These are phyloP conservation scores for Theocolax elegans DNA, from an alignment of 1,140 invertebrate species.

Conservation along the genomic window DNA sequence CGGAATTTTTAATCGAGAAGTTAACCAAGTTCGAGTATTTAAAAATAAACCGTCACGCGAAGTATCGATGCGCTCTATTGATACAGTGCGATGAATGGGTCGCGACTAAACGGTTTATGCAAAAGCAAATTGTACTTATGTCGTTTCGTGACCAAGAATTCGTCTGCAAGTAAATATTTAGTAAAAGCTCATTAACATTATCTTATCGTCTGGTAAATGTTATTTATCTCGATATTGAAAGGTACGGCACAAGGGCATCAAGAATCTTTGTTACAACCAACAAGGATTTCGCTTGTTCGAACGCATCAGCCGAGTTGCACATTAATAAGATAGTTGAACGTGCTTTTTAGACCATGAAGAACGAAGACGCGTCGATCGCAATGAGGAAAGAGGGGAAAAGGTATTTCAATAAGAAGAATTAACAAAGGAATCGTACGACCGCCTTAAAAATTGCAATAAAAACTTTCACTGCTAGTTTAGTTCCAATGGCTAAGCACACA, in stretches of 20 bases:
- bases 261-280: neutral
- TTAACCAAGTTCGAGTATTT: no score
- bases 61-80: no score
- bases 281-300: neutral
- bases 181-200: no score
- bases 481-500: conserved; percentile 16
- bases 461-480: conserved; percentile 28
- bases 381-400: neutral
- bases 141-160: no score
- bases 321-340: neutral
- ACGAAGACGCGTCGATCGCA: neutral
- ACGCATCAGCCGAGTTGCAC: neutral
- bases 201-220: neutral
- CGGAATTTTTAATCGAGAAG: no score
- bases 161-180: no score
- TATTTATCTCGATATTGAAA: neutral
- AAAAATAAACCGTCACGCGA: no score
- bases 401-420: neutral
- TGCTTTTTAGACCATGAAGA: conserved; percentile 25
- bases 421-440: neutral
- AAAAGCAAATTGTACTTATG: no score
- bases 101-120: no score
- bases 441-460: conserved; percentile 11
- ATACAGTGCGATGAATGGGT: no score
- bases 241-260: neutral